Conservation (phyloP, 2,888 invertebrate species). For the Tipula lateralis region DNA sequence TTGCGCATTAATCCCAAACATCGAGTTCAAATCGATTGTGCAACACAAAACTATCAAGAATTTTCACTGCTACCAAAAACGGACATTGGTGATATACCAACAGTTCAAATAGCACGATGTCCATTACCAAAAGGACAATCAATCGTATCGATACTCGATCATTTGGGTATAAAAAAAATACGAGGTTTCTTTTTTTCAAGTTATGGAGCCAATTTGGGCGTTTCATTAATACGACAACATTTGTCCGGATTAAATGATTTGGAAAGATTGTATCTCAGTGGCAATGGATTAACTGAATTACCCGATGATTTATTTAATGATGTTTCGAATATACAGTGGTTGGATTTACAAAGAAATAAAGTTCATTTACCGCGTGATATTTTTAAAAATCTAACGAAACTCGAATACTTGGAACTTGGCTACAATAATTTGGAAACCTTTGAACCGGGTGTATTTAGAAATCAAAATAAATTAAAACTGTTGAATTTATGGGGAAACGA, state of each 20-base stretch:
- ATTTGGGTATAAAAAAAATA: conserved; percentile 43
- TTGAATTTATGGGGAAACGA: conserved; percentile 67
- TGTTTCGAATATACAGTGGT: conserved; percentile 57
- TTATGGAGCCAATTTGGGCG: conserved; percentile 50
- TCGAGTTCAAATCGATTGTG: conserved; percentile 45
- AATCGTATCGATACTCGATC: conserved; percentile 46
- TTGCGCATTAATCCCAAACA: conserved; percentile 42
- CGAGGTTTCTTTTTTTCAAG: conserved; percentile 54
- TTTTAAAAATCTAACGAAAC: conserved; percentile 54
- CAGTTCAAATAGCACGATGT: conserved; percentile 45
- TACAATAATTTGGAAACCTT: conserved; percentile 61
- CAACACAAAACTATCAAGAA: conserved; percentile 41
- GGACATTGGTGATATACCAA: conserved; percentile 41
- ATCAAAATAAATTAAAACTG: conserved; percentile 55
- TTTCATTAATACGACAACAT: conserved; percentile 55
- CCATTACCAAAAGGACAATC: conserved; percentile 48
- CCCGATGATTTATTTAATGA: conserved; percentile 59
- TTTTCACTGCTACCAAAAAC: conserved; percentile 43
- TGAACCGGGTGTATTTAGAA: conserved; percentile 58
- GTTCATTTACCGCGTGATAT: conserved; percentile 55
- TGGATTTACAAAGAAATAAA: conserved; percentile 60
- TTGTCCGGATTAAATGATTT: conserved; percentile 55
- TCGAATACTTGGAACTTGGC: conserved; percentile 61
- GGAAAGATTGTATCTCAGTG: conserved; percentile 55
- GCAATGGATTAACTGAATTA: conserved; percentile 58